These are phyloP conservation scores for Sebastes cheni DNA, from an alignment of 2,797 vertebrate species.

Conservation along the genomic window DNA sequence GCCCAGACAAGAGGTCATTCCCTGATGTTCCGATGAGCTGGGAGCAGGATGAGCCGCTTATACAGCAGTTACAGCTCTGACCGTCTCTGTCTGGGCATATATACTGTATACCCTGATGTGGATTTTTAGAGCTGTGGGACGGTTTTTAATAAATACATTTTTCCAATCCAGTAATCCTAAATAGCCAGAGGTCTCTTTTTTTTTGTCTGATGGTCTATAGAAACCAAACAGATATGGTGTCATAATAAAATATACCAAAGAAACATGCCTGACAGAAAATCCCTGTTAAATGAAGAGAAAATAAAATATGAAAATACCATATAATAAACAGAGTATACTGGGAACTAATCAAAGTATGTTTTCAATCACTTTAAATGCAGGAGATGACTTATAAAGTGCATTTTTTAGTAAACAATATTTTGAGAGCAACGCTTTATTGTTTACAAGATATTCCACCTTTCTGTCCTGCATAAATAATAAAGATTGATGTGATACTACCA, in stretches of 20 bases:
- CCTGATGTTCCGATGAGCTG: slow-evolving; percentile 16
- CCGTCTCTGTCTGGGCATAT: background rate
- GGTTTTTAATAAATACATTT: background rate
- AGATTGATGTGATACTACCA: background rate
- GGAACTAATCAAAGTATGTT: background rate
- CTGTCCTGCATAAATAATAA: background rate
- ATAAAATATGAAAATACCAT: background rate
- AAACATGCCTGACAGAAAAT: background rate
- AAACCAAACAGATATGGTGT: background rate
- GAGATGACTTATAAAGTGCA: background rate
- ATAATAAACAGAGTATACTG: background rate
- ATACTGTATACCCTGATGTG: background rate
- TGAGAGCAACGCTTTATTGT: background rate
- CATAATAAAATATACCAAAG: background rate
- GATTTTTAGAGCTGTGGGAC: background rate
- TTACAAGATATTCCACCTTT: background rate
- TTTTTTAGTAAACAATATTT: background rate
- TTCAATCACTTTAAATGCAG: background rate
- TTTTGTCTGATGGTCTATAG: background rate
- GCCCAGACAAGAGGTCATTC: slow-evolving; percentile 48
- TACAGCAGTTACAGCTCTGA: background rate
- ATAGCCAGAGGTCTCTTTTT: background rate
- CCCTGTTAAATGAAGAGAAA: background rate
- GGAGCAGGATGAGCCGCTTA: background rate
- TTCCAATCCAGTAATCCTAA: background rate